A percentile compares a stretch with the other conserved stretches of the same genome.
phyloP scores from a whole-genome alignment of 2,888 invertebrate species.

The Pyrrhosoma nymphula region DNA sequence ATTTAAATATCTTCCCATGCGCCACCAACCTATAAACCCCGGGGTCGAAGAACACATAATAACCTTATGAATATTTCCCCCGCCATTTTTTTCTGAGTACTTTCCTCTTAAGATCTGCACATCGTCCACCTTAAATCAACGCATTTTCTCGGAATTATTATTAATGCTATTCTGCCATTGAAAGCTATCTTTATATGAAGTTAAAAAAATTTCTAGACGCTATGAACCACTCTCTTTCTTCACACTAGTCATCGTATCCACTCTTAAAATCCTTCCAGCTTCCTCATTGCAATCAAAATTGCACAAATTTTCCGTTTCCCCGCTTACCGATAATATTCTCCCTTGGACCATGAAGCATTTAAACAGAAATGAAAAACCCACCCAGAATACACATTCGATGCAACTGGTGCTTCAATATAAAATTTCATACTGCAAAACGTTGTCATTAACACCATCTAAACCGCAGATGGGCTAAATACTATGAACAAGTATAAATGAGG shows the following conservation, averaged over 20 bases:
- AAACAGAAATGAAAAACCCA: not conserved
- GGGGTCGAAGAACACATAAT: not conserved
- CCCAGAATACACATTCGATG: not conserved
- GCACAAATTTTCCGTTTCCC: too few relatives aligned
- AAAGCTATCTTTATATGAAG: too few relatives aligned
- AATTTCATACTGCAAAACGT: not conserved
- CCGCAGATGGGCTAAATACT: not conserved
- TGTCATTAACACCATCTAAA: not conserved
- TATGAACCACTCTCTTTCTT: too few relatives aligned
- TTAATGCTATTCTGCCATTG: not conserved
- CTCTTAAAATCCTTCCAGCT: too few relatives aligned
- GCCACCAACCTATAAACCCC: not conserved
- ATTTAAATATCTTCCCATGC: constrained; percentile 15
- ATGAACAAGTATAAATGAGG: not conserved
- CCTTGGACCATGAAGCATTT: too few relatives aligned
- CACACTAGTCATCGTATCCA: too few relatives aligned
- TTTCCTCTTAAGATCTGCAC: not conserved
- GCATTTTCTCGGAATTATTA: not conserved
- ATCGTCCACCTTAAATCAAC: not conserved
- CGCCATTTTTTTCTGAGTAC: not conserved
- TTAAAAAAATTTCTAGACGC: too few relatives aligned
- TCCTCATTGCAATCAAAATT: too few relatives aligned
- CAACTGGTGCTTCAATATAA: not conserved
- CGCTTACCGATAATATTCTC: too few relatives aligned
- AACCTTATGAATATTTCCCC: not conserved